Evolutionary conservation across 2,797 vertebrate genomes (phyloP).

Genomic region (Anomalospiza imberbis): DNA sequence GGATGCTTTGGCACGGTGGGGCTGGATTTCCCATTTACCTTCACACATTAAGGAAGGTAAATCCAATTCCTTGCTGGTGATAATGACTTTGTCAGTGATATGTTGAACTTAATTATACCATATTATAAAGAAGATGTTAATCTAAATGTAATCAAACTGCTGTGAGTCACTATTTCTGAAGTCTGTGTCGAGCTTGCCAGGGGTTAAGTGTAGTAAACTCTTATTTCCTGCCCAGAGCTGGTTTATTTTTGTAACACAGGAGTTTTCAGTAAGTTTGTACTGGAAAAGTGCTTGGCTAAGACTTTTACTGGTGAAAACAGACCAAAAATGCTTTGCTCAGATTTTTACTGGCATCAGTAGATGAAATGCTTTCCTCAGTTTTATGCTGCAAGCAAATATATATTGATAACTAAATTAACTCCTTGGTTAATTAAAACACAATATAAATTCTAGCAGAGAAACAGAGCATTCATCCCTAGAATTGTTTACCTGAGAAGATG

Average conservation of each 20-base stretch:
- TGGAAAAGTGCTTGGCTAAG: constrained; percentile 55
- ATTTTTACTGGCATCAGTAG: constrained; percentile 24
- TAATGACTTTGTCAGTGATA: not conserved
- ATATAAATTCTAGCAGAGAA: not conserved
- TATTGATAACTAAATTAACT: not conserved
- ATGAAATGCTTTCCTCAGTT: constrained; percentile 1
- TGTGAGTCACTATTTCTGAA: not conserved
- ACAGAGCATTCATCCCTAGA: not conserved
- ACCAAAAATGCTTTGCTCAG: constrained; percentile 44
- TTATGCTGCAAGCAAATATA: not conserved
- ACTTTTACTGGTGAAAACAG: constrained; percentile 29
- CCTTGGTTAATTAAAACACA: not conserved
- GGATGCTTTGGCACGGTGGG: fast-evolving
- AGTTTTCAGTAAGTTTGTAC: constrained; percentile 6
- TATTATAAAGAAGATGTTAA: not conserved
- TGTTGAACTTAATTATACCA: not conserved
- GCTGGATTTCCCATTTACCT: not conserved
- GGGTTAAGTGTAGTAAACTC: not conserved
- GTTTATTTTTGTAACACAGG: constrained; percentile 21
- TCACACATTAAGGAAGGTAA: not conserved
- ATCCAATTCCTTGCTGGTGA: not conserved
- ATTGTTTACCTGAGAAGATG: not conserved
- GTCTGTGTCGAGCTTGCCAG: not conserved
- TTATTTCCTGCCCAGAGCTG: not conserved
- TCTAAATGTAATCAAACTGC: not conserved